Base-by-base conservation (phyloP, 2,797 vertebrate species). In the Enteromius unitaeniatus region DNA sequence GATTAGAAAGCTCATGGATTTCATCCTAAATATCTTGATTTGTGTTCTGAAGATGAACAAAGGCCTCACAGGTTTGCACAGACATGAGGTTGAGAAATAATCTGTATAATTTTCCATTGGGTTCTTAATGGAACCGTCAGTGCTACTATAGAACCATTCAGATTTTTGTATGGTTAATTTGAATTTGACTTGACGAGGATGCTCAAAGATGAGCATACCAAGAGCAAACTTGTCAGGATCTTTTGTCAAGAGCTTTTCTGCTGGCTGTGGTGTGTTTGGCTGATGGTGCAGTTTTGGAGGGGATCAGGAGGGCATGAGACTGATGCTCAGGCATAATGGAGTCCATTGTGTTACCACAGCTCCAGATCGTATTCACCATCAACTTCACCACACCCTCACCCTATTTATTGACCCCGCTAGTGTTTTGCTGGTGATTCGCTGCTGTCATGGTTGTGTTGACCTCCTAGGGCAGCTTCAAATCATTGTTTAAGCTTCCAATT, bases 261-360 rank as follows among this genome's bases (percentile, higher is more conserved):
- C 37, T 55, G 34, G 83, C 87, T 78, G 51, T 49, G 15, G 70
- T 74, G 72, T 51, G 28, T 69, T 83, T 83, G 81, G 78, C 86
- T 85, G 86, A 88, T 79, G 28, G 64, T 72, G 84, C 81, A 81
- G 60, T 84, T 88, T 87, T 88, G 55, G 67, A 40, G 73, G 62
- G 86, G 87, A 86, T 90, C 91, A 87, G 88, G 87, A 88, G 90
- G 91, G 89, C 87, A 90, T 90, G 91, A 89, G 92, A 91, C 89
- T 90, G 90, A 92, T 91, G 92, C 91, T 89, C 90, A 89, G 88
- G 89, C 92, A 95, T 93, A 95, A 93, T 92, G 87, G 91, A 34
- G 85, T 73, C 86, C 88, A 92, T 94, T 95, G 93, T 95, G 86
- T 88, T 85, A 88, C 87, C 87, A 86, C 85, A 82, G 87, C 68